Conservation (phyloP, 2,113 vertebrate species). For the Penelope pileata region DNA sequence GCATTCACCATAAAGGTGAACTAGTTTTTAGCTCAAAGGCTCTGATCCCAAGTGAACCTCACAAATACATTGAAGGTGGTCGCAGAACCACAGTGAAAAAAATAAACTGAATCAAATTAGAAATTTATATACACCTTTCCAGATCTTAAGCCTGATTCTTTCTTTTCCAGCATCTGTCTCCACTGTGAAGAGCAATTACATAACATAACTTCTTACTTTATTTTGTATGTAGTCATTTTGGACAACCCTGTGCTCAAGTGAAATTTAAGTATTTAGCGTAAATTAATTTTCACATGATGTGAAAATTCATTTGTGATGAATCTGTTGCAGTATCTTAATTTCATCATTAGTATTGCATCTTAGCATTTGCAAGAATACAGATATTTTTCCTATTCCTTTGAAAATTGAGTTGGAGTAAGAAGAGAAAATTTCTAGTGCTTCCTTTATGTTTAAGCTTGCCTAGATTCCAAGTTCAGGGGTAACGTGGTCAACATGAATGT, state of each 20-base stretch:
- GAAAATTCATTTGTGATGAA: background rate
- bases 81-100: background rate
- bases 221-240: background rate
- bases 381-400: background rate
- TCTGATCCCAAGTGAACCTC: background rate
- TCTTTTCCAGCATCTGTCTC: background rate
- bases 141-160: background rate
- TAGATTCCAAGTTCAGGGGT: background rate
- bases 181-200: background rate
- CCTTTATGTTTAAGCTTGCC: background rate
- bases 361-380: background rate
- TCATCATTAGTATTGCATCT: background rate
- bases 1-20: background rate
- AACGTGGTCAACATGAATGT: accelerated
- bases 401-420: background rate
- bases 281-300: accelerated
- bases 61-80: background rate
- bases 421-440: background rate
- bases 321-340: background rate
- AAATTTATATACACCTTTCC: background rate
- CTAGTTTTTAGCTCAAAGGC: background rate
- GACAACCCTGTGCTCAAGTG: background rate
- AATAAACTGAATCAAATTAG: background rate
- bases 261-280: background rate
- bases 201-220: background rate